These are phyloP conservation scores for Euzophera pinguis DNA, from an alignment of 2,888 invertebrate species.

Conservation along the genomic window DNA sequence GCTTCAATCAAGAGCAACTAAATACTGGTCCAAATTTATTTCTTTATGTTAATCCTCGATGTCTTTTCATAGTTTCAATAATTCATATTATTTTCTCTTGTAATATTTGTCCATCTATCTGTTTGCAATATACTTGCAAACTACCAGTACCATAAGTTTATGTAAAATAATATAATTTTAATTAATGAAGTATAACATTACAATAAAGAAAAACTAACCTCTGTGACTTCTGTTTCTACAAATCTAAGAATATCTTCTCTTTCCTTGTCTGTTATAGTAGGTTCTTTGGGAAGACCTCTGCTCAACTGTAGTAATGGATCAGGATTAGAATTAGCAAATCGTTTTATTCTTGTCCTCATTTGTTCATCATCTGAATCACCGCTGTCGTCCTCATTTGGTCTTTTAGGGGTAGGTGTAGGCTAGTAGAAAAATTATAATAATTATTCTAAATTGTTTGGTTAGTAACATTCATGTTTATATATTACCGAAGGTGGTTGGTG, in stretches of 20 bases:
- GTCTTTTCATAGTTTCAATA: too few relatives aligned
- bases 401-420: conserved; percentile 91
- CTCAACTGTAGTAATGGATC: conserved; percentile 53
- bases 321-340: conserved; percentile 76
- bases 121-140: too few relatives aligned
- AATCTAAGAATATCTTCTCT: conserved; percentile 89
- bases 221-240: conserved; percentile 90
- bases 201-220: conserved; percentile 72
- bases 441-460: too few relatives aligned
- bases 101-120: too few relatives aligned
- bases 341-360: conserved; percentile 82
- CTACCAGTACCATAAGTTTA: too few relatives aligned
- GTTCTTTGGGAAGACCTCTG: conserved; percentile 79
- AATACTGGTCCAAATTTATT: too few relatives aligned
- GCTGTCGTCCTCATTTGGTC: conserved; percentile 83
- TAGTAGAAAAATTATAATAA: conserved; percentile 40
- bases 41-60: too few relatives aligned
- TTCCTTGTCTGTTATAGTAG: conserved; percentile 84
- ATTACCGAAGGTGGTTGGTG: too few relatives aligned
- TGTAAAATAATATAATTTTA: too few relatives aligned
- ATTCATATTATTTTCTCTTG: too few relatives aligned
- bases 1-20: too few relatives aligned
- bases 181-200: too few relatives aligned
- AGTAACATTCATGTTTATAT: background rate
- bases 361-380: conserved; percentile 83